Evolutionary conservation across 2,888 invertebrate genomes (phyloP).

Genomic region (Morpho achilles): DNA sequence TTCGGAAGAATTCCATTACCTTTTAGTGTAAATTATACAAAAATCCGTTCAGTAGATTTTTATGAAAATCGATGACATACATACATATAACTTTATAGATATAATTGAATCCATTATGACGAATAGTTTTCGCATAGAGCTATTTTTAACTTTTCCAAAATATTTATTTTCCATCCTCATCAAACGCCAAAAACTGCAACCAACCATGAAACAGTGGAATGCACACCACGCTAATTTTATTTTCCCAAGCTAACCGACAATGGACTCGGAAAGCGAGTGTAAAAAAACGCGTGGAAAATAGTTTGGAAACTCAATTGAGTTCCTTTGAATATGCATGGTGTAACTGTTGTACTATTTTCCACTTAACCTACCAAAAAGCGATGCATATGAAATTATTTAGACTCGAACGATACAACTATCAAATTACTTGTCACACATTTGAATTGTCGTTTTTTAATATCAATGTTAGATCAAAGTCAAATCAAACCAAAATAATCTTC

Average conservation of each 20-base stretch:
- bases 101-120: too few relatives aligned
- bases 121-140: too few relatives aligned
- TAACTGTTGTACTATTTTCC: slow-evolving; percentile 22
- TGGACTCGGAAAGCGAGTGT: slow-evolving; percentile 23
- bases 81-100: too few relatives aligned
- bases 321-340: slow-evolving; percentile 29
- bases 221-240: slow-evolving; percentile 27
- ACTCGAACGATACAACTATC: neutral
- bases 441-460: too few relatives aligned
- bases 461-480: too few relatives aligned
- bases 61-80: too few relatives aligned
- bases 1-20: too few relatives aligned
- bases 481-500: too few relatives aligned
- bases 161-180: neutral
- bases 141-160: neutral
- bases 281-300: slow-evolving; percentile 24
- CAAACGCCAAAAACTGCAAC: slow-evolving; percentile 23
- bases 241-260: slow-evolving; percentile 25
- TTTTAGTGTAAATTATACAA: too few relatives aligned
- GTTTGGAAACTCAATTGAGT: slow-evolving; percentile 27
- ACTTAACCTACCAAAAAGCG: slow-evolving; percentile 5
- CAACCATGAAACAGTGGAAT: slow-evolving; percentile 24
- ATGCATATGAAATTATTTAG: neutral
- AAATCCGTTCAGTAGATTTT: too few relatives aligned
- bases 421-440: neutral